Evolutionary conservation across 1,140 invertebrate species (phyloP), one percentile per base, ranked within the genome.

Genomic region (Brachionus rubens): DNA sequence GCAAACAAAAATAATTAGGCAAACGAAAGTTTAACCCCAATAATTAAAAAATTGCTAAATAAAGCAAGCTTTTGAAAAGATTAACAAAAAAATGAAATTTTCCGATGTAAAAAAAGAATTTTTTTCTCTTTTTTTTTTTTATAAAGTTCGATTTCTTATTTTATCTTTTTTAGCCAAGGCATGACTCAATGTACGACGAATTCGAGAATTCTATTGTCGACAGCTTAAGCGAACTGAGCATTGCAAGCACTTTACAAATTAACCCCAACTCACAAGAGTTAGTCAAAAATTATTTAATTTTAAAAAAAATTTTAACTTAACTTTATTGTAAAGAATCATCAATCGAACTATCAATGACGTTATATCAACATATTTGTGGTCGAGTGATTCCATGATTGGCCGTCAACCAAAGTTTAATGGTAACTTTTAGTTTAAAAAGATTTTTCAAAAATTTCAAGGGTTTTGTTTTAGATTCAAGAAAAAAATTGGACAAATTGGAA

Each of bases 181-280:
- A 59, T 19, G 54, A 59, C 7, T 59, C 54, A 19, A 59, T 59
- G 16, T 59, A 59, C 46, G 65, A 70, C 21, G 65, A 70, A n/a
- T 50, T 70, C 19, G 65, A 70, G 2, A 70, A 70, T 33, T 70
- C 65, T n/a, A 70, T 70, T 28, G 65, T 70, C n/a, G 65, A 70
- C 24, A 72, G 68, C 30, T 41, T 72, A 41, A 72, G 68, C 28
- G 68, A 72, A 50, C n/a, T 72, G 5, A 72, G 68, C 46, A 54
- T 50, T 21, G 68, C 68, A 16, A 72, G 68, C 16, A 72, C 28
- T 28, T 19, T 54, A 19, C 46, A 54, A 14, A 50, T 72, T 19
- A 54, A 48, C 33, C 46, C 68, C 10, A 36, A 48, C 24, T 50
- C 46, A 33, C 46, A 72, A 72, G 68, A 72, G 68, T 72, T 50